Evolutionary conservation across 2,888 invertebrate species (phyloP).

Genomic region (Cecidostiba fungosa): DNA sequence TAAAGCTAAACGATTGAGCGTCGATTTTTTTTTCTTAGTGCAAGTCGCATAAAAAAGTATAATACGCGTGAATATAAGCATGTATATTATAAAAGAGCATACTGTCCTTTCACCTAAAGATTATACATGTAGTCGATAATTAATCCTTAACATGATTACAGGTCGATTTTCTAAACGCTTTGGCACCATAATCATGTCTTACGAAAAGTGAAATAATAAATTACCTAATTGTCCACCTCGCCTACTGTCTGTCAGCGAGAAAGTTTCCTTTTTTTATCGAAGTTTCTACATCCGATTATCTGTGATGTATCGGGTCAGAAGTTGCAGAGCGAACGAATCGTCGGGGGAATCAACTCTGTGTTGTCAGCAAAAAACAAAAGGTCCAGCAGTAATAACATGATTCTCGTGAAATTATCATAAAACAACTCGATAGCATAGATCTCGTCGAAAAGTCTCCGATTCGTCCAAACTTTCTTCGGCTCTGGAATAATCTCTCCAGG

Average conservation of each 20-base stretch:
- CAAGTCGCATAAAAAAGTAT: conserved; percentile 3
- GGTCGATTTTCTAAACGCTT: conserved; percentile 40
- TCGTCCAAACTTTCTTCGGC: conserved; percentile 4
- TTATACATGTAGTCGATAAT: conserved; percentile 19
- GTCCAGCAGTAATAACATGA: neutral
- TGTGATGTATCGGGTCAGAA: neutral
- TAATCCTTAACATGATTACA: conserved; percentile 32
- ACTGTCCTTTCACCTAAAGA: conserved; percentile 9
- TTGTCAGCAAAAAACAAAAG: neutral
- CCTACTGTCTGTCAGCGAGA: neutral
- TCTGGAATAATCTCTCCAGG: neutral
- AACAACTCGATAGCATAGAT: neutral
- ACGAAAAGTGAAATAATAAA: conserved; percentile 12
- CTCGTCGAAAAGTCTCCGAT: neutral
- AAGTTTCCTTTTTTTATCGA: neutral
- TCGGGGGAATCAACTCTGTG: neutral
- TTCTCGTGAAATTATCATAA: conserved; percentile 10
- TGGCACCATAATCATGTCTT: conserved; percentile 48
- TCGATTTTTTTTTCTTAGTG: conserved; percentile 5
- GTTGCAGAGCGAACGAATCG: conserved; percentile 17
- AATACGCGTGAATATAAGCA: neutral
- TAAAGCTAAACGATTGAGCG: conserved; percentile 30
- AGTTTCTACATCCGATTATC: neutral
- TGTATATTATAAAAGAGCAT: neutral
- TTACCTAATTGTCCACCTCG: conserved; percentile 21